Base-by-base conservation (phyloP, 2,888 invertebrate genomes). In the Pristionchus fissidentatus region DNA sequence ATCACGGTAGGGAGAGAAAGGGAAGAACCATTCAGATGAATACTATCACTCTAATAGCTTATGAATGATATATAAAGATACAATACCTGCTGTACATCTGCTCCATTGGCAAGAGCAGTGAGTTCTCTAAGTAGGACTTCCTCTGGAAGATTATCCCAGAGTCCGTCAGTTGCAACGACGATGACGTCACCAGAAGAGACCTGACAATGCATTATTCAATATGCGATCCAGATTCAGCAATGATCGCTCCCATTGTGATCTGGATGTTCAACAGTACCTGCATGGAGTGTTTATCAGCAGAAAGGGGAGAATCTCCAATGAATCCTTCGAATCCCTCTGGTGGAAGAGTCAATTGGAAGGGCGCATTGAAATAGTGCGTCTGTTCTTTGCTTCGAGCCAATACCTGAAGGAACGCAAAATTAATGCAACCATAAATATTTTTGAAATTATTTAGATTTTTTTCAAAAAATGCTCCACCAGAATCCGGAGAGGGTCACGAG, bases 361-460 rank as follows among this genome's bases (percentile, higher is more conserved):
- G 98, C 57, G 98, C 98, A 94, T 98, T 98, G 93, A 98, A 98
- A 94, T 98, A 98, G 93, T 98, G 98, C 92, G 97, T 97, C 92
- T 98, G 98, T 93, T 98, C 98, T 91, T 96, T 96, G 5, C 97
- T 97, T 4, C 83, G 52, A 29, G 82, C 82, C 0, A 82, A 19
- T 19, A 82, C 38, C 83, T 82, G 7, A 3, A 66, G 60, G 2
- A 15, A 52, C 15, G 15, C 52, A 52, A 15, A 10, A 15, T 10
- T 52, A 8, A 5, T 22, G 52, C 15, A 52, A 15, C 3, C 3
- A 52, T 10, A 3, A 52, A 52, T 52, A 52, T 5, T 4, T n/a
- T 13, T 26, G 57, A 57, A 26, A 57, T n/a, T 5, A 38, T 84
- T 8, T 43, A 3, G 49, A 62, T n/a, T 32, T n/a, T n/a, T n/a